Conservation (phyloP, 2,113 vertebrate species). For the Megalops atlanticus region DNA sequence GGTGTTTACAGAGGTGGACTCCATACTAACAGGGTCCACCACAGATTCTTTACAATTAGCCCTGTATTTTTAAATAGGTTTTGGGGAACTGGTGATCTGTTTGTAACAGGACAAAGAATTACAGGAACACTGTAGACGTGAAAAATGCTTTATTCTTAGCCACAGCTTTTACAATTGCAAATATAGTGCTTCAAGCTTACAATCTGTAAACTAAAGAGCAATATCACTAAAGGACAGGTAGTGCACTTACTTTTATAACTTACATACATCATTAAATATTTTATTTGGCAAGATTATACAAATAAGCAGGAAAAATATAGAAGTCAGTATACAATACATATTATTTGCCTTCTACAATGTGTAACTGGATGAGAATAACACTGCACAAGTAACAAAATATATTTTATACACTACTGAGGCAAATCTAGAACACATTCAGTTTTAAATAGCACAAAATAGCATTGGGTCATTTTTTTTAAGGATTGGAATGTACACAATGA, state of each 20-base stretch:
- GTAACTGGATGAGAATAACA: conserved; percentile 66
- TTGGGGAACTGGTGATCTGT: not conserved
- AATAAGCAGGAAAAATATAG: conserved; percentile 60
- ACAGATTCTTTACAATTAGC: not conserved
- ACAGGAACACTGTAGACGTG: conserved; percentile 50
- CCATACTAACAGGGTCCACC: no score
- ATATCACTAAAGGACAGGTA: conserved; percentile 73
- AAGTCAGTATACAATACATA: conserved; percentile 57
- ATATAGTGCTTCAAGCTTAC: conserved; percentile 75
- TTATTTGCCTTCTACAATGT: conserved; percentile 62
- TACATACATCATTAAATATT: conserved; percentile 74
- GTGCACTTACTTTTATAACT: conserved; percentile 74
- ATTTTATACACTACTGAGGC: conserved; percentile 59
- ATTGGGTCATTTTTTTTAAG: conserved; percentile 58
- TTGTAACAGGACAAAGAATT: not conserved
- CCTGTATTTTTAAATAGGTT: not conserved
- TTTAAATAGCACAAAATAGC: conserved; percentile 71
- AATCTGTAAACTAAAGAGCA: conserved; percentile 76
- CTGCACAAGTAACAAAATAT: conserved; percentile 73
- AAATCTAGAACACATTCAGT: conserved; percentile 74
- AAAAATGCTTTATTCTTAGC: conserved; percentile 85
- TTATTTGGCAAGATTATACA: conserved; percentile 70
- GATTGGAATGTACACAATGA: conserved; percentile 80
- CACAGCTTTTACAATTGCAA: conserved; percentile 78
- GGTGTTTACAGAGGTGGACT: no score